Evolutionary conservation across 2,797 vertebrate species (phyloP).

Genomic region (Sebastes minor): DNA sequence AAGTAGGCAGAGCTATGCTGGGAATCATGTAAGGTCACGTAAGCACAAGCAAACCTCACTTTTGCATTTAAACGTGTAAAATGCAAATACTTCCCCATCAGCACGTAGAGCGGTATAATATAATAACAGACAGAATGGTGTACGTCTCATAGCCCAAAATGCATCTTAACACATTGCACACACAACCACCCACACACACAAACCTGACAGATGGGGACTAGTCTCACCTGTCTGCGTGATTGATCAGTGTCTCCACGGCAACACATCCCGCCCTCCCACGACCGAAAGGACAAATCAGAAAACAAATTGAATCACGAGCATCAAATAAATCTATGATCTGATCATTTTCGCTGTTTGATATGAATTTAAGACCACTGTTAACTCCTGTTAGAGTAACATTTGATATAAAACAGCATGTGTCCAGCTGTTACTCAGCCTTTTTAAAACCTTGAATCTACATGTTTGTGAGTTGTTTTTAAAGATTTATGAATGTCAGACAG

Average conservation of each 20-base stretch:
- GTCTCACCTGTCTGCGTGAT: conserved; percentile 50
- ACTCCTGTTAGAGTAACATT: too few species aligned
- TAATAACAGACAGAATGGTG: not conserved
- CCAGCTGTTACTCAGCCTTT: not conserved
- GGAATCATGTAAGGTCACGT: not conserved
- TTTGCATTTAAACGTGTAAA: too few species aligned
- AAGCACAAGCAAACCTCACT: not conserved
- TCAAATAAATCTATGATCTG: not conserved
- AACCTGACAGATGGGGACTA: conserved; percentile 18
- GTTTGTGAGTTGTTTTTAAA: not conserved
- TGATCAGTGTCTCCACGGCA: conserved; percentile 49
- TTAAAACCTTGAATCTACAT: not conserved
- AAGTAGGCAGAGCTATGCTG: not conserved
- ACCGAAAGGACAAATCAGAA: conserved; percentile 13
- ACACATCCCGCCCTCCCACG: conserved; percentile 14
- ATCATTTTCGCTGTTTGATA: accelerated
- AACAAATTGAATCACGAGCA: not conserved
- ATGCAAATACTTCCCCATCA: not conserved
- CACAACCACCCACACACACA: not conserved
- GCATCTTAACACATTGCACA: conserved; percentile 1
- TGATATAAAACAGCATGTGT: not conserved
- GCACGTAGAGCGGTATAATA: not conserved
- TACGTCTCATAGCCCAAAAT: not conserved
- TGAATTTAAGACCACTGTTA: too few species aligned
- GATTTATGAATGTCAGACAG: not conserved